Conservation (phyloP, 2,113 vertebrate species). For the Spheniscus mendiculus region DNA sequence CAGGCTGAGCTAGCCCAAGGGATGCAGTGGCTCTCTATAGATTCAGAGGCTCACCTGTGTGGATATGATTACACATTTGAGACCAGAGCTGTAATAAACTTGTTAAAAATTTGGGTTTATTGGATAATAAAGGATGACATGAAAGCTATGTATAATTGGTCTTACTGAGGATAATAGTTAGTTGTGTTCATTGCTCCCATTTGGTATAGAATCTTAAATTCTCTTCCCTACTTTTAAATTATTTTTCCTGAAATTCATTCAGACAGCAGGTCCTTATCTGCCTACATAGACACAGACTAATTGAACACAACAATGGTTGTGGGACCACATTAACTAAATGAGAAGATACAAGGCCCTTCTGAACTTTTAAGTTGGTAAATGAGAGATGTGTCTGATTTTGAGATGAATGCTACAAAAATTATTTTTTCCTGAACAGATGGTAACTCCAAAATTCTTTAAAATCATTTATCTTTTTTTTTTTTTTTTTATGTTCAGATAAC, state of each 20-base stretch:
- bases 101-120: not conserved
- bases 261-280: not conserved
- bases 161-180: not conserved
- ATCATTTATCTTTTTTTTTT: not conserved
- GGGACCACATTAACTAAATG: not conserved
- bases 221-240: not conserved
- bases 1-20: not conserved
- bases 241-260: not conserved
- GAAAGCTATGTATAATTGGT: not conserved
- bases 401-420: not conserved
- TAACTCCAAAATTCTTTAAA: not conserved
- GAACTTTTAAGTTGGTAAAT: not conserved
- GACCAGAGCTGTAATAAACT: not conserved
- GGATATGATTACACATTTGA: not conserved
- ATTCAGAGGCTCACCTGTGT: not conserved
- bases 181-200: not conserved
- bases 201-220: not conserved
- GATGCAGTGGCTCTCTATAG: not conserved
- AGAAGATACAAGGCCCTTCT: not conserved
- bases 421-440: not conserved
- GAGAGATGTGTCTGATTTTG: not conserved
- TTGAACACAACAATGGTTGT: fast-evolving
- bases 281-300: not conserved
- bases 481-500: not conserved
- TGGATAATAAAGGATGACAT: not conserved